Percentiles rank a stretch among this genome's conserved stretches.
These are phyloP conservation scores for Calidris pugnax DNA, from an alignment of 2,113 vertebrate genomes.

Conservation along the genomic window DNA sequence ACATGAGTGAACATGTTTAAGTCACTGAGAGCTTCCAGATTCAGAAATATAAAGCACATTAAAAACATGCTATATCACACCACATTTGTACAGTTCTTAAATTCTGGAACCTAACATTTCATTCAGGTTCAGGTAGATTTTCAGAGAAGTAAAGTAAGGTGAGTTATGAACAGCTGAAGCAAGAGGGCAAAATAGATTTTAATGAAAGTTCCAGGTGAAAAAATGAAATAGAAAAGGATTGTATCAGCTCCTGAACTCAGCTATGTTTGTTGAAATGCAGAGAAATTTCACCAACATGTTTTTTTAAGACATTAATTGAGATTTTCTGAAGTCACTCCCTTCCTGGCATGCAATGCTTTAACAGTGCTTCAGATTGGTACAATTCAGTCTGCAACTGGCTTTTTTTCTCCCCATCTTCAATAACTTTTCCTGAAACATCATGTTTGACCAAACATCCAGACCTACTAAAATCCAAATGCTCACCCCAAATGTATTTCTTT, in stretches of 20 bases:
- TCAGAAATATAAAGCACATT: neutral
- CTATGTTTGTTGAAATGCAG: neutral
- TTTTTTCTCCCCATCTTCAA: neutral
- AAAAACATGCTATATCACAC: neutral
- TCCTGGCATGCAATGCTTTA: neutral
- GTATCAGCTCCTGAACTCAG: neutral
- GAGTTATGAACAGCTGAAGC: neutral
- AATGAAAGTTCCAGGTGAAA: neutral
- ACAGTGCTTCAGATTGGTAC: neutral
- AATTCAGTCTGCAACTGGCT: neutral
- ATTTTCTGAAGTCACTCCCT: neutral
- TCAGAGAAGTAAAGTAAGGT: neutral
- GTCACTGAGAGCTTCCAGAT: neutral
- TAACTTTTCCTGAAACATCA: conserved; percentile 1
- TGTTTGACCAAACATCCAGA: neutral
- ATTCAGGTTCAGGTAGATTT: neutral
- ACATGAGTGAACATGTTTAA: neutral
- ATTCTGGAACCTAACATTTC: neutral
- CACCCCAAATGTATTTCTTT: neutral
- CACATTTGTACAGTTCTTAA: neutral
- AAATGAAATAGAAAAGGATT: neutral
- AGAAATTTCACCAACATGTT: neutral
- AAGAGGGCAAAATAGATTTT: neutral
- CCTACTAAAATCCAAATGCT: neutral
- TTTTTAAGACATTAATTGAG: neutral